phyloP scores from a whole-genome alignment of 2,888 invertebrate genomes.

The Strigamia crassipes region DNA sequence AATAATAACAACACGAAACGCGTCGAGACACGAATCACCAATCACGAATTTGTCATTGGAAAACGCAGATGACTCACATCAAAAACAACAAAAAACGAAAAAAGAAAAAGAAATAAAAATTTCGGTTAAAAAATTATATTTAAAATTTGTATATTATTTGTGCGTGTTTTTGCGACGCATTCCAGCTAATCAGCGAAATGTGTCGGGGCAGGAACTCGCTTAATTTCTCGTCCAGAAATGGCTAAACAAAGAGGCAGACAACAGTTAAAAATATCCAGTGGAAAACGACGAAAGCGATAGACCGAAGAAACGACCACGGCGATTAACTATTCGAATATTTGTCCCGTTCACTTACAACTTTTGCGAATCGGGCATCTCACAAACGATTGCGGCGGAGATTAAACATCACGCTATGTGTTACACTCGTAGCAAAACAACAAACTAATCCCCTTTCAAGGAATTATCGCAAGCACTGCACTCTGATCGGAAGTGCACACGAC shows the following conservation, averaged over 20 bases:
- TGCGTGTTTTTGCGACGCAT: too few species aligned
- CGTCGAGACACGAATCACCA: not conserved
- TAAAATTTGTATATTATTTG: too few species aligned
- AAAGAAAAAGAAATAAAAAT: too few species aligned
- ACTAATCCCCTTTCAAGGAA: not conserved
- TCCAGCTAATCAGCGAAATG: not conserved
- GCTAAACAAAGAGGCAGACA: not conserved
- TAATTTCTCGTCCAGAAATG: not conserved
- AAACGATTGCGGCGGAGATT: not conserved
- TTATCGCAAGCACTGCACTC: not conserved
- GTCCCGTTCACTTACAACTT: constrained; percentile 34
- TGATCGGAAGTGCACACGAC: constrained; percentile 18
- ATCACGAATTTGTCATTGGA: not conserved
- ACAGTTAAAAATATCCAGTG: not conserved
- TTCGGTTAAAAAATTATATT: too few species aligned
- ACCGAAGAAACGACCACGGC: not conserved
- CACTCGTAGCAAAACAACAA: not conserved
- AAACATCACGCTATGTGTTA: not conserved
- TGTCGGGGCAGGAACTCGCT: too few species aligned
- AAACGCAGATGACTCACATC: not conserved
- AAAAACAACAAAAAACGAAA: not conserved
- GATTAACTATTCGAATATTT: not conserved
- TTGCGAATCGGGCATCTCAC: constrained; percentile 45
- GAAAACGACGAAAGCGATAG: not conserved
- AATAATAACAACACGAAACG: too few species aligned